Percentiles rank a stretch among this genome's conserved stretches.
These are phyloP conservation scores for Chrosomus eos DNA, from an alignment of 2,797 vertebrate species.

Conservation along the genomic window DNA sequence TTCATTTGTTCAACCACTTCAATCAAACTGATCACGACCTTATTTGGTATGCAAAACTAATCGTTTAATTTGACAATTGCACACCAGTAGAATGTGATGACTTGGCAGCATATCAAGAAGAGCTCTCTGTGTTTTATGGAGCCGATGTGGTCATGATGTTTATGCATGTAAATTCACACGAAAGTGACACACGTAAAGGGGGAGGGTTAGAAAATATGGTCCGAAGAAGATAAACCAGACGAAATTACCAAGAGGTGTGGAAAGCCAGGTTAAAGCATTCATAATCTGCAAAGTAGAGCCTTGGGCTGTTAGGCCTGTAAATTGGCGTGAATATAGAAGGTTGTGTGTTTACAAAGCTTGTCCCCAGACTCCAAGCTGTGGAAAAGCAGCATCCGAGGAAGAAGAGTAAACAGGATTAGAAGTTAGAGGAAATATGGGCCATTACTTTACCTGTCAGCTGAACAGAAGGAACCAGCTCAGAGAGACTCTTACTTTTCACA, in stretches of 20 bases:
- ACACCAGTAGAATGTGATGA: slow-evolving; percentile 26
- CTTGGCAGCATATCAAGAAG: slow-evolving; percentile 6
- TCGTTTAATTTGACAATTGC: slow-evolving; percentile 19
- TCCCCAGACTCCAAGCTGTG: slow-evolving; percentile 48
- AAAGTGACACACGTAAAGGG: background rate
- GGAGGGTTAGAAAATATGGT: slow-evolving; percentile 36
- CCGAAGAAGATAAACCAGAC: slow-evolving; percentile 52
- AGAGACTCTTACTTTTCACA: slow-evolving; percentile 18
- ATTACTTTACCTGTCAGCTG: slow-evolving; percentile 60
- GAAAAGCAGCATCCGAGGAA: slow-evolving; percentile 49
- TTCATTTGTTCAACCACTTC: slow-evolving; percentile 43
- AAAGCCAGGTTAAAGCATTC: slow-evolving; percentile 52
- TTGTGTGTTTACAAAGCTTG: slow-evolving; percentile 54
- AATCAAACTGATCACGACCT: slow-evolving; percentile 27
- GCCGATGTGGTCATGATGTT: slow-evolving; percentile 9
- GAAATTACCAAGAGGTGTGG: slow-evolving; percentile 48
- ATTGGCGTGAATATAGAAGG: slow-evolving; percentile 51
- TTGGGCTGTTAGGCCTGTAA: slow-evolving; percentile 59
- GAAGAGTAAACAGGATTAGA: slow-evolving; percentile 59
- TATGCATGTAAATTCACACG: slow-evolving; percentile 19
- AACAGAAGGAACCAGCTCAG: slow-evolving; percentile 34
- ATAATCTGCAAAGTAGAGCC: slow-evolving; percentile 62
- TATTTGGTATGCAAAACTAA: slow-evolving; percentile 35
- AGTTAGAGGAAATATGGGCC: slow-evolving; percentile 48
- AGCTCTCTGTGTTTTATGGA: slow-evolving; percentile 10